phyloP scores from a whole-genome alignment of 1,140 invertebrate species.

The Drosophila mayri region DNA sequence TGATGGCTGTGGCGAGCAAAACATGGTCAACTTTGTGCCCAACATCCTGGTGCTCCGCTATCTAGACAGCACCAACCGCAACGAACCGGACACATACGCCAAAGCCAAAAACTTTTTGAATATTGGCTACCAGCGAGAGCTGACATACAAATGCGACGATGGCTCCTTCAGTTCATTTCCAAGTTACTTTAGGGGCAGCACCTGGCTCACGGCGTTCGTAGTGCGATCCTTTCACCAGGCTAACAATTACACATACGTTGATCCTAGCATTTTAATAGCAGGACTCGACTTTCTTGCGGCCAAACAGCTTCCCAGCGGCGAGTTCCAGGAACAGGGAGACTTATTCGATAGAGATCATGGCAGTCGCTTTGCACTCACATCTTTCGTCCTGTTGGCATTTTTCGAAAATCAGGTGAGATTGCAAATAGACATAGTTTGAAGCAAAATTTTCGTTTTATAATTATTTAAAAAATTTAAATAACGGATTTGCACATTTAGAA shows the following conservation, averaged over 20 bases:
- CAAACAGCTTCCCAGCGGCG: conserved; percentile 88
- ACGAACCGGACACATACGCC: conserved; percentile 38
- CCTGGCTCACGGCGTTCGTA: conserved; percentile 97
- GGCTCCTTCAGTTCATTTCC: conserved; percentile 98
- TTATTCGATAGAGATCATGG: too few relatives aligned
- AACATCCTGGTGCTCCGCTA: conserved; percentile 90
- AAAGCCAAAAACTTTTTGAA: conserved; percentile 92
- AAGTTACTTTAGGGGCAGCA: conserved; percentile 85
- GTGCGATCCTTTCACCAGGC: conserved; percentile 94
- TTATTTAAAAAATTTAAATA: too few relatives aligned
- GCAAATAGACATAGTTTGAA: too few relatives aligned
- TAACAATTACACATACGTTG: conserved; percentile 92
- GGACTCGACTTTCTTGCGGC: conserved; percentile 92
- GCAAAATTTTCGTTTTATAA: too few relatives aligned
- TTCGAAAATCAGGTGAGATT: too few relatives aligned
- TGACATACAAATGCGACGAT: conserved; percentile 94
- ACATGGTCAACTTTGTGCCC: conserved; percentile 96
- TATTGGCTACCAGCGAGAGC: conserved; percentile 95
- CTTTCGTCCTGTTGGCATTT: too few relatives aligned
- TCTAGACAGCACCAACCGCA: conserved; percentile 48
- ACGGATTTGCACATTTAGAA: too few relatives aligned
- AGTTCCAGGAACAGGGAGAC: conserved; percentile 91
- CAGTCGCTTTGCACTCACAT: too few relatives aligned
- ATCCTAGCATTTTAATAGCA: conserved; percentile 89
- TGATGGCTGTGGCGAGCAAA: conserved; percentile 97